Evolutionary conservation across 1,140 invertebrate species (phyloP), one percentile per base, ranked within the genome.

Genomic region (Drosophila sp.): DNA sequence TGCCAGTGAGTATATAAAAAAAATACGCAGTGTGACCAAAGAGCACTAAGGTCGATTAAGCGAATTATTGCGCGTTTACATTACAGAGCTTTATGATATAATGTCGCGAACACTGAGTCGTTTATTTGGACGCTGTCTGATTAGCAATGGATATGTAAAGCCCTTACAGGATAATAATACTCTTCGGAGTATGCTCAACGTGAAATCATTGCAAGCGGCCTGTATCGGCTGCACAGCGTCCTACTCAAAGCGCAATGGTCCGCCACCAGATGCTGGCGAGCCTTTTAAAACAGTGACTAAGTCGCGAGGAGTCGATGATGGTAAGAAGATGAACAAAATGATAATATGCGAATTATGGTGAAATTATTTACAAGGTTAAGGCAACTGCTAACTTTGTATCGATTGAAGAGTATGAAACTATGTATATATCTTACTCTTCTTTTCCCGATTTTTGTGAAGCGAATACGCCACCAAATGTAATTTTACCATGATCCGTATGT

Each of bases 181-280:
- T 27, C 11, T 53, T 3, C 27, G 40, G 3, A 34, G 25, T 54
- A 14, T 75, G 7, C 40, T 75, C 2, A 38, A 5, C 14, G 9
- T 48, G 0, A 58, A 64, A 18, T n/a, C 59, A 0, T 2, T 61
- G 29, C 66, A 53, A 38, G n/a, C 16, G 2, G 13, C 34, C 5
- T 32, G 8, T 13, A 48, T 29, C 13, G 61, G 50, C 34, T 25
- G 56, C 46, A 38, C 41, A 34, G 77, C 67, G 13, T 36, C 29
- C 27, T 91, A 91, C 50, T 90, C 90, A 0, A 90, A 91, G 25
- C 73, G 89, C 0, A 90, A 90, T 50, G 81, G 90, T 11, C 64
- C 81, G 7, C 69, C 81, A 0, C 72, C 80, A n/a, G 87, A 91
- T 57, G 59, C 67, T 3, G 89, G 78, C 4, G 51, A 71, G 2